Conservation (phyloP, 35 echinoderm and acorn worm species). For the Nesometra sesokonis region DNA sequence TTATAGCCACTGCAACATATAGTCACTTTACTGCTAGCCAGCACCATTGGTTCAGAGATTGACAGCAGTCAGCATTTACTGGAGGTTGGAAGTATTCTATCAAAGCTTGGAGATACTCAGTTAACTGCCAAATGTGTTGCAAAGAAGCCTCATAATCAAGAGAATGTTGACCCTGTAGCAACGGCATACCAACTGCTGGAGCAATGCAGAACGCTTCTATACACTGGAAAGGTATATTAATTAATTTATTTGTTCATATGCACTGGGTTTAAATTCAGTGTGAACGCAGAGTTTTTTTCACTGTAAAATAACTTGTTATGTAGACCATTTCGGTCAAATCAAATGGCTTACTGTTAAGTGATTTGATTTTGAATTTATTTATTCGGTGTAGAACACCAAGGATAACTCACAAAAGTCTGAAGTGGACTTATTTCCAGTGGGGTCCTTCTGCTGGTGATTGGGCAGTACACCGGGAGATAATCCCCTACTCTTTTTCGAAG, state of each 20-base stretch:
- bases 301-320: too few species aligned
- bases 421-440: too few species aligned
- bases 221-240: not conserved
- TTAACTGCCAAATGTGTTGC: not conserved
- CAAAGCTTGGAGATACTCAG: not conserved
- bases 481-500: too few species aligned
- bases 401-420: too few species aligned
- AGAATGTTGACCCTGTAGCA: not conserved
- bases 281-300: too few species aligned
- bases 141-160: not conserved
- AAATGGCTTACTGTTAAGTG: too few species aligned
- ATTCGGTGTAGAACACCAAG: too few species aligned
- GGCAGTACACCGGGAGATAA: too few species aligned
- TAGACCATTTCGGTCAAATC: too few species aligned
- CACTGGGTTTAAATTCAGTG: too few species aligned
- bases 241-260: not conserved
- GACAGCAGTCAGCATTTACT: not conserved
- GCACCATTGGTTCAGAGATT: not conserved
- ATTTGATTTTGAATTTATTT: too few species aligned
- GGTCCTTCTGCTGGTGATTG: too few species aligned
- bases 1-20: not conserved
- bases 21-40: not conserved
- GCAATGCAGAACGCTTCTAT: not conserved
- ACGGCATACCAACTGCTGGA: not conserved
- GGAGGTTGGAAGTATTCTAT: not conserved